A percentile compares a stretch with the other conserved stretches of the same genome.
Conservation (phyloP, 1,140 invertebrate species). For the Philopotamus ludificatus region DNA sequence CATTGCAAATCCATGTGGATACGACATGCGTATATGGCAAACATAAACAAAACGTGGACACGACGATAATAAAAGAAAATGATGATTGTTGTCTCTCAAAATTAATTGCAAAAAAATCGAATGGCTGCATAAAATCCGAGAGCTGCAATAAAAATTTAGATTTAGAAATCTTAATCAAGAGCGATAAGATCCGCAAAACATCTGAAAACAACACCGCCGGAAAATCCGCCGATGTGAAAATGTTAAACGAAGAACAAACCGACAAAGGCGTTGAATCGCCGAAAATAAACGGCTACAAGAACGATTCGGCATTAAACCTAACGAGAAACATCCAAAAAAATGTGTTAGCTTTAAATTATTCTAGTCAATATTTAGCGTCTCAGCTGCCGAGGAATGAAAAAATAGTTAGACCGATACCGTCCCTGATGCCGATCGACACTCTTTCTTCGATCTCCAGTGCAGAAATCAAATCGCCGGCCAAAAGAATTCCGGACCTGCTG, state of each 20-base stretch:
- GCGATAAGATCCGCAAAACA: conserved; percentile 32
- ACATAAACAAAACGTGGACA: not conserved
- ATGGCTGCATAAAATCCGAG: not conserved
- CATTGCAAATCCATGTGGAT: conserved; percentile 49
- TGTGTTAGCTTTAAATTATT: not conserved
- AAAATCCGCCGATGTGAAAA: not conserved
- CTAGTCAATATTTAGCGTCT: not conserved
- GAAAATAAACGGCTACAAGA: not conserved
- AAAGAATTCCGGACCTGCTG: conserved; percentile 10
- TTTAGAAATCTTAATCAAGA: conserved; percentile 28
- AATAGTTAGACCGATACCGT: conserved; percentile 34
- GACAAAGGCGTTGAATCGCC: not conserved
- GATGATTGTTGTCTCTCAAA: not conserved
- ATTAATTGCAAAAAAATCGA: not conserved
- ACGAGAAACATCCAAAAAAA: no score
- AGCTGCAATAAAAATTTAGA: conserved; percentile 6
- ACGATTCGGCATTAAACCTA: conserved; percentile 1
- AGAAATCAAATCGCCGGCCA: not conserved
- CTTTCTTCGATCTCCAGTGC: not conserved
- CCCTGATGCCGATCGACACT: conserved; percentile 33
- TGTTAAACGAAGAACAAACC: not conserved
- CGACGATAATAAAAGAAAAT: no score
- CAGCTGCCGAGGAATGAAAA: conserved; percentile 33
- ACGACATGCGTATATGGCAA: conserved; percentile 25
- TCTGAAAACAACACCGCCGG: not conserved